Percentiles rank a stretch among this genome's conserved stretches.
These are phyloP conservation scores for Lota lota DNA, from an alignment of 2,113 vertebrate species.

Conservation along the genomic window DNA sequence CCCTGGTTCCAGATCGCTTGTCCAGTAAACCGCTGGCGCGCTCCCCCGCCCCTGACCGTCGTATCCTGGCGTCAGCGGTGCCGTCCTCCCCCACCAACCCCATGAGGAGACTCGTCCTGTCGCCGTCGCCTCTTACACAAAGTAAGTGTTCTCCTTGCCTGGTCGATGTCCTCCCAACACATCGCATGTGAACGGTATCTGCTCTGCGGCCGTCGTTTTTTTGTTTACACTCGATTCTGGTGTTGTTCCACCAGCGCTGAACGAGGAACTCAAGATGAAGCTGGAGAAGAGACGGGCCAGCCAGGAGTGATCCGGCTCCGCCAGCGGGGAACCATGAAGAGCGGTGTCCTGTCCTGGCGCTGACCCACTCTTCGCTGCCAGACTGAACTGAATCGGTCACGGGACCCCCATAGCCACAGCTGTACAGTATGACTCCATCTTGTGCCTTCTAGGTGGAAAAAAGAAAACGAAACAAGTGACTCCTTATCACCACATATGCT, in stretches of 20 bases:
- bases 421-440: constrained; percentile 41
- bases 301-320: constrained; percentile 60
- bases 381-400: constrained; percentile 9
- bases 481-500: no score
- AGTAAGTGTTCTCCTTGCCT: constrained; percentile 49
- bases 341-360: constrained; percentile 7
- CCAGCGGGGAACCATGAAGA: constrained; percentile 13
- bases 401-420: constrained; percentile 39
- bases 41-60: constrained; percentile 63
- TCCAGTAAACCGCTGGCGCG: constrained; percentile 56
- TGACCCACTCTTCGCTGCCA: constrained; percentile 38
- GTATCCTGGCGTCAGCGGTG: constrained; percentile 65
- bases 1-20: constrained; percentile 57
- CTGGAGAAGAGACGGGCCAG: constrained; percentile 73
- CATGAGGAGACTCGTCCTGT: constrained; percentile 73
- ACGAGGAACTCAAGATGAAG: constrained; percentile 75
- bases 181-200: no score
- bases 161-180: neutral
- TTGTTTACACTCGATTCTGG: neutral
- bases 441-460: constrained; percentile 68
- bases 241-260: constrained; percentile 56
- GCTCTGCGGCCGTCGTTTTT: neutral
- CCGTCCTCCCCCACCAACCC: constrained; percentile 76
- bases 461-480: constrained; percentile 6
- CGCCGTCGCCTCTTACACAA: constrained; percentile 73